Base-by-base conservation (phyloP, 2,113 vertebrate species). In the Syrrhaptes paradoxus region DNA sequence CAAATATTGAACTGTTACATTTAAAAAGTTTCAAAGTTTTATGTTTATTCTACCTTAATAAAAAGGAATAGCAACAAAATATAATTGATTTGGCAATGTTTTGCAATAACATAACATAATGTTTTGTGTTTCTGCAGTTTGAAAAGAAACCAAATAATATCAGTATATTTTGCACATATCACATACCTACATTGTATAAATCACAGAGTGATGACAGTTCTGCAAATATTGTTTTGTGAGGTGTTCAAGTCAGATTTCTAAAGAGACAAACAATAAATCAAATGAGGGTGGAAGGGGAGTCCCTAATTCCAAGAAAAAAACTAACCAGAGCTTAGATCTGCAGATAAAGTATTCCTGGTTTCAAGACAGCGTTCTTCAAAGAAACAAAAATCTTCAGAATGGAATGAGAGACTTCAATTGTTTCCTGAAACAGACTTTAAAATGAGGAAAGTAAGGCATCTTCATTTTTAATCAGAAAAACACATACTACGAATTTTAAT, bases 391-490 rank as follows among this genome's bases (percentile, higher is more conserved):
- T 65, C 67, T 45, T 93, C 88, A 90, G 93, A 97, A 97, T 72
- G 36, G 36, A 95, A 91, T 91, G 54, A 82, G 91, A 97, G 32
- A 68, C 84, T 91, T 97, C 41, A 85, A 68, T 81, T 97, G 74
- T 97, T 97, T 92, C 90, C 76, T 90, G 93, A 94, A 96, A 87
- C 89, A 96, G 87, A 95, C 92, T 98, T 96, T 95, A 74, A 95
- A 83, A 68, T 52, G 57, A 96, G 65, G 61, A 87, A 95, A 96
- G 82, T 83, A 96, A 96, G 59, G 34, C 80, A 85, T 93, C 76
- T 97, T 54, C 95, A 97, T 97, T 97, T 97, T 97, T 97, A 96
- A 98, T 95, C 72, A 65, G 82, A 68, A 89, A 96, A 95, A 81
- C 55, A 63, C 83, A 74, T 66, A 48, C 48, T 77, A 66, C 4